Evolutionary conservation across 2,888 invertebrate species (phyloP).

Genomic region (Oligia strigilis): DNA sequence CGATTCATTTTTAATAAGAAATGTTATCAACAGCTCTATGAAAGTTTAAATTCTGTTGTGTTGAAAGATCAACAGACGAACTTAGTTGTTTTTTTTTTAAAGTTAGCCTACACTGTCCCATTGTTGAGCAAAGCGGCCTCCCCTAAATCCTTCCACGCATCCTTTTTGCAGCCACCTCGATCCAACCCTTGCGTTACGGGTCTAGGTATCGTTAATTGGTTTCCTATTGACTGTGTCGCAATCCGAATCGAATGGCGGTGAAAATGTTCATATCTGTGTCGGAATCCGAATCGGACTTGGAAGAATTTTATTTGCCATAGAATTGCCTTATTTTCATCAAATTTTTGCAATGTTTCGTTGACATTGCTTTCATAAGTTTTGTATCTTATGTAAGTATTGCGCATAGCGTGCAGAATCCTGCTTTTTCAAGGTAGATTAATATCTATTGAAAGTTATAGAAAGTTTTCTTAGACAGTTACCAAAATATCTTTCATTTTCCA

Average conservation of each 20-base stretch:
- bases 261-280: too few relatives aligned
- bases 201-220: too few relatives aligned
- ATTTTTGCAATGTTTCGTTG: background rate
- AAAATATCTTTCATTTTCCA: background rate
- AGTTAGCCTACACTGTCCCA: too few relatives aligned
- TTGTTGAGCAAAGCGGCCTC: too few relatives aligned
- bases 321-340: background rate
- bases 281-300: too few relatives aligned
- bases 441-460: background rate
- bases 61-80: background rate
- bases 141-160: too few relatives aligned
- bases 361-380: background rate
- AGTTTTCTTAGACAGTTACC: background rate
- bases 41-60: background rate
- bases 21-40: background rate
- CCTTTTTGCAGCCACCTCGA: too few relatives aligned
- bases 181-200: background rate
- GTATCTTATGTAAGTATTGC: background rate
- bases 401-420: constrained; percentile 15
- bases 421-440: background rate
- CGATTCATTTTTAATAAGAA: constrained; percentile 13
- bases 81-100: background rate
- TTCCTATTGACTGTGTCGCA: too few relatives aligned
- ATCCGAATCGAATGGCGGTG: too few relatives aligned
- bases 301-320: background rate